Conservation (phyloP, 2,113 vertebrate genomes). For the Phalacrocorax brasilianus region DNA sequence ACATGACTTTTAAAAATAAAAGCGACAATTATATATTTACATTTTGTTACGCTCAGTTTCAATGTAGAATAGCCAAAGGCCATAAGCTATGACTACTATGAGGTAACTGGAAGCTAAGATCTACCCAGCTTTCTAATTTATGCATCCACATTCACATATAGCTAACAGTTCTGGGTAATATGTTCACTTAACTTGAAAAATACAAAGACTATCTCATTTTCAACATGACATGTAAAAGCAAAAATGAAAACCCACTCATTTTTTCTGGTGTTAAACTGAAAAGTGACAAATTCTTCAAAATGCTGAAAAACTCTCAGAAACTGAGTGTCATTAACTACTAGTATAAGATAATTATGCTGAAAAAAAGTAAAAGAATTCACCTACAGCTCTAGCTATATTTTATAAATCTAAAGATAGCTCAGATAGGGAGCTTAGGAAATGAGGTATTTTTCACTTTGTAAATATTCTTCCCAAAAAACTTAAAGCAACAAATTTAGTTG, state of each 20-base stretch:
- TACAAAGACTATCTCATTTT: not conserved
- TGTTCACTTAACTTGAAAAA: not conserved
- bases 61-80: not conserved
- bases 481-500: not conserved
- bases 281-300: not conserved
- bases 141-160: not conserved
- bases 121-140: not conserved
- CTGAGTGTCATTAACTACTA: not conserved
- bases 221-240: not conserved
- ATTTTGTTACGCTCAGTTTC: not conserved
- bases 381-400: not conserved
- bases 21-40: not conserved
- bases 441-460: not conserved
- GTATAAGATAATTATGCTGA: not conserved
- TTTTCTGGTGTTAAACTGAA: not conserved
- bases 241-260: not conserved
- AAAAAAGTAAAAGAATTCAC: not conserved
- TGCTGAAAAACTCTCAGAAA: not conserved
- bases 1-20: not conserved
- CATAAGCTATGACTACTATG: not conserved
- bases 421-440: not conserved
- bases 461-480: not conserved
- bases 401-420: not conserved
- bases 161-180: not conserved
- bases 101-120: not conserved